Evolutionary conservation across 2,888 invertebrate species (phyloP), one percentile per base, ranked within the genome.

Genomic region (Archips crataeganus): DNA sequence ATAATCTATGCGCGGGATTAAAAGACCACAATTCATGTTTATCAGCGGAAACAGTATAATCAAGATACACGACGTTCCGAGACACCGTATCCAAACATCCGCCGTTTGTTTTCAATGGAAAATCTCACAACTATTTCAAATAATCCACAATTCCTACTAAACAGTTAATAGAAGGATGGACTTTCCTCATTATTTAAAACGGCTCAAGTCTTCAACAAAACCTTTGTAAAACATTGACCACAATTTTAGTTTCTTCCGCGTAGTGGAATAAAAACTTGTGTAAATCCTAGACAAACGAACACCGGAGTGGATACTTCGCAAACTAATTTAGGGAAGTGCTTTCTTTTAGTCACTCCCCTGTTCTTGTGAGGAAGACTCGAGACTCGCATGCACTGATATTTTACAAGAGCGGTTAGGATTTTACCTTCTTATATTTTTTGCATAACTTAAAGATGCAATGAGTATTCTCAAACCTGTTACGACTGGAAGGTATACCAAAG

Each of bases 31-130:
- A 54, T 59, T 70, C 68, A 61, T 70, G 69, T 74, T 74, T 70
- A 74, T 74, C 74, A 74, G 51, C 75, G 67, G 70, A 70, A 73
- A 70, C 66, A 73, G 70, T 67, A 75, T 67, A 73, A 73, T 73
- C 69, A 73, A 73, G 71, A 71, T 67, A 71, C 67, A 68, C 75
- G 71, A 68, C 67, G 63, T 64, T 45, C 63, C 66, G 57, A 67
- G 73, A 59, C 72, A 49, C 64, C 36, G 74, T 75, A 75, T 74
- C 74, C 69, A 74, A 74, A 74, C 74, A 74, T 74, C 74, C 74
- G 74, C 64, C 74, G 74, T 72, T 73, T 75, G 69, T 76, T 76
- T 76, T 75, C 75, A 73, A 72, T 75, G 70, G 75, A 71, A 75
- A 70, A 62, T 70, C 76, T 74, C 61, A 73, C 73, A 75, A 69